phyloP scores from a whole-genome alignment of 2,797 vertebrate genomes.

The Holocentrus rufus region DNA sequence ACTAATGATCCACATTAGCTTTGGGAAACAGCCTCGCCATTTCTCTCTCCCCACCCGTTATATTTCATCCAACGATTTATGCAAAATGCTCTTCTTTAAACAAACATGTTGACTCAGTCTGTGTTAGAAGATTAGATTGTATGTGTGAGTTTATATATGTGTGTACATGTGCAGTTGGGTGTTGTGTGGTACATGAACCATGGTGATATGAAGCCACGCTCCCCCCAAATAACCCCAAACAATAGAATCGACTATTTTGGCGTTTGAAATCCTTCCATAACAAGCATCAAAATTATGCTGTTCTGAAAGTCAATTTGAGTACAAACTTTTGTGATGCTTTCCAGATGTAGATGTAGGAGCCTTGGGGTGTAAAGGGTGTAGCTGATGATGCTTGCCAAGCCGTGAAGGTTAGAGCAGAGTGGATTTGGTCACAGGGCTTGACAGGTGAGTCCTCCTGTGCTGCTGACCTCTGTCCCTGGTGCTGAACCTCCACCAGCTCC shows the following conservation, averaged over 20 bases:
- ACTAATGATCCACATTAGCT: neutral
- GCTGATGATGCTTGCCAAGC: neutral
- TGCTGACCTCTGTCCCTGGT: neutral
- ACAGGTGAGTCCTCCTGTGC: neutral
- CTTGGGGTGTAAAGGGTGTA: slow-evolving; percentile 12
- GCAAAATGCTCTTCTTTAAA: neutral
- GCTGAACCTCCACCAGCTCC: neutral
- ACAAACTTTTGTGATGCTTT: slow-evolving; percentile 4
- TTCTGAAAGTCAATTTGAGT: slow-evolving; percentile 4
- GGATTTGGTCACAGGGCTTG: neutral
- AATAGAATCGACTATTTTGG: neutral
- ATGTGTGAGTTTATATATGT: no score
- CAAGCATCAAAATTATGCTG: slow-evolving; percentile 13
- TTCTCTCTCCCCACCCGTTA: neutral
- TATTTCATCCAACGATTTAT: neutral
- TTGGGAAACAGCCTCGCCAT: neutral
- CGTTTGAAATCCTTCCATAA: neutral
- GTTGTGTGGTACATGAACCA: neutral
- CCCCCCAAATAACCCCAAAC: neutral
- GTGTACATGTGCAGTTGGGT: neutral
- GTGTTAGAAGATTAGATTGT: no score
- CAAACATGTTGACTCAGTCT: no score
- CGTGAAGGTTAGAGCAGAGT: slow-evolving; percentile 15
- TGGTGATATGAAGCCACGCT: slow-evolving; percentile 2
- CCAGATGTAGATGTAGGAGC: neutral